Conservation (phyloP, 2,113 vertebrate species). For the Eubucco bourcierii region DNA sequence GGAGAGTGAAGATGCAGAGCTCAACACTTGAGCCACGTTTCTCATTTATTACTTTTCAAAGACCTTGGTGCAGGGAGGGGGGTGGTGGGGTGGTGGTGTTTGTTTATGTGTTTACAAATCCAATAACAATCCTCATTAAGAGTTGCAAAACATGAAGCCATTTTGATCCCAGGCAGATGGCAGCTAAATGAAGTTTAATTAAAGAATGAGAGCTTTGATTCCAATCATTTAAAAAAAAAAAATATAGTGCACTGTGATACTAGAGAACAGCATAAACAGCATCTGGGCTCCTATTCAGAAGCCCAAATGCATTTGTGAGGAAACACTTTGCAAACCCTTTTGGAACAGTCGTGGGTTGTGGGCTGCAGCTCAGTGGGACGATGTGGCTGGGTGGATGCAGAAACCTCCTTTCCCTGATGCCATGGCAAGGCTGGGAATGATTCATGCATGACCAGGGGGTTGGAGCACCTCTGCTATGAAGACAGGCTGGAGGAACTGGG, state of each 20-base stretch:
- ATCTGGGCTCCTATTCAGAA: slow-evolving; percentile 63
- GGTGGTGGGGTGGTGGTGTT: no score
- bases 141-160: slow-evolving; percentile 73
- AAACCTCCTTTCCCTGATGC: background rate
- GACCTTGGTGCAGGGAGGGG: background rate
- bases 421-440: background rate
- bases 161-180: slow-evolving; percentile 78
- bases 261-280: slow-evolving; percentile 60
- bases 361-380: background rate
- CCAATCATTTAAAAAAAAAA: slow-evolving; percentile 27
- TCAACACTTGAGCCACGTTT: background rate
- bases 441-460: no score
- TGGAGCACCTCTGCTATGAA: no score
- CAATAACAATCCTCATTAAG: slow-evolving; percentile 75
- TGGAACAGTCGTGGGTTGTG: background rate
- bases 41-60: slow-evolving; percentile 70
- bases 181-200: slow-evolving; percentile 80
- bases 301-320: background rate
- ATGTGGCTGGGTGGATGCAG: background rate
- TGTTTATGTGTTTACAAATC: slow-evolving; percentile 71
- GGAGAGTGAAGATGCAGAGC: slow-evolving; percentile 27
- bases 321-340: background rate
- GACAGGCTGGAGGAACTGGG: no score
- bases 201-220: slow-evolving; percentile 76
- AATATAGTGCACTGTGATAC: slow-evolving; percentile 11